Evolutionary conservation across 2,888 invertebrate genomes (phyloP).

Genomic region (Agrotis ipsilon): DNA sequence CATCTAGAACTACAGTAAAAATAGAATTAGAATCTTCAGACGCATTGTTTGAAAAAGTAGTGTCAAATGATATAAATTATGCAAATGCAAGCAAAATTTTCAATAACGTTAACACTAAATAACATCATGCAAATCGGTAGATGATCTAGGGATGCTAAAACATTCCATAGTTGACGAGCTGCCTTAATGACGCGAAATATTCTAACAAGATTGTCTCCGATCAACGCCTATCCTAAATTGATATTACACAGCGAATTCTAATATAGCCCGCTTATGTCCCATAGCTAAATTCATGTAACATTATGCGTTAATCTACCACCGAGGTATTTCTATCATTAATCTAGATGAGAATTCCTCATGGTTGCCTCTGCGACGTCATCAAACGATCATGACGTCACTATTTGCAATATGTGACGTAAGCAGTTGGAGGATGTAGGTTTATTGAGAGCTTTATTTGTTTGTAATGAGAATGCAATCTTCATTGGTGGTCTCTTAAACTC

Average conservation of each 20-base stretch:
- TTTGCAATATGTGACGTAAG: slow-evolving; percentile 55
- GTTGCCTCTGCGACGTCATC: slow-evolving; percentile 68
- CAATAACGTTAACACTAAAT: too few relatives aligned
- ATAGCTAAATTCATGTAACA: slow-evolving; percentile 58
- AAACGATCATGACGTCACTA: slow-evolving; percentile 69
- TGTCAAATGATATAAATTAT: background rate
- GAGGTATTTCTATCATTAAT: slow-evolving; percentile 81
- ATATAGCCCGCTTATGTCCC: slow-evolving; percentile 30
- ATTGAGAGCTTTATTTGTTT: slow-evolving; percentile 51
- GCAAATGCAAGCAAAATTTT: too few relatives aligned
- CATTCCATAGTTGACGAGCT: background rate
- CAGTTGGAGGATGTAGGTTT: slow-evolving; percentile 56
- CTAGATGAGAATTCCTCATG: slow-evolving; percentile 81
- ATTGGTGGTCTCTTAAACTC: slow-evolving; percentile 22
- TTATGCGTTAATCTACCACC: slow-evolving; percentile 78
- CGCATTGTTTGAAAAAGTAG: background rate
- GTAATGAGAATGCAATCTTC: slow-evolving; percentile 46
- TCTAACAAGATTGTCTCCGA: slow-evolving; percentile 1
- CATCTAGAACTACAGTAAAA: background rate
- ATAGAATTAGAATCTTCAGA: background rate
- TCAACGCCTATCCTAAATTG: slow-evolving; percentile 27
- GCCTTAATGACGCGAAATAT: background rate
- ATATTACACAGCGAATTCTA: slow-evolving; percentile 37
- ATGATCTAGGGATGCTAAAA: background rate
- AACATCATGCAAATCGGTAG: too few relatives aligned